Conservation (phyloP, 2,113 vertebrate species). For the Epinephelus lanceolatus region DNA sequence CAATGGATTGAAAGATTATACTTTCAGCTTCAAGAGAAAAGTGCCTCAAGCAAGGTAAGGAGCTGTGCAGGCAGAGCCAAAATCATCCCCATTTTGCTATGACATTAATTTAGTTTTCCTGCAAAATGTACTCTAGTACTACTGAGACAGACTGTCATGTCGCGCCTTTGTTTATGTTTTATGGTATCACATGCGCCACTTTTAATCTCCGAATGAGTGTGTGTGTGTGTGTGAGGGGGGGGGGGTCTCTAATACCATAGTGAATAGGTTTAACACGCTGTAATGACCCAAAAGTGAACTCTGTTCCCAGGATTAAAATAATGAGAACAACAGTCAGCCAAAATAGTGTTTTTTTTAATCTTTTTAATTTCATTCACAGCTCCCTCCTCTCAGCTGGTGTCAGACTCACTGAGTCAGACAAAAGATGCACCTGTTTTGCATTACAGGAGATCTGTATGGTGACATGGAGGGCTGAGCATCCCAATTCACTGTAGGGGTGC, state of each 20-base stretch:
- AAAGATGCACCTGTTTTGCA: constrained; percentile 77
- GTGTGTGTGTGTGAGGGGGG: too few relatives aligned
- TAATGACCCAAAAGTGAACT: constrained; percentile 13
- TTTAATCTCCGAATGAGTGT: constrained; percentile 11
- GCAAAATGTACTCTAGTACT: neutral
- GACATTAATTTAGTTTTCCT: neutral
- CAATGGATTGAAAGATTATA: constrained; percentile 77
- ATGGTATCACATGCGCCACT: constrained; percentile 34
- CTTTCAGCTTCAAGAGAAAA: constrained; percentile 66
- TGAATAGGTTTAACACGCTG: constrained; percentile 28
- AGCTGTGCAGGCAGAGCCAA: constrained; percentile 7
- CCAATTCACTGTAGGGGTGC: constrained; percentile 41
- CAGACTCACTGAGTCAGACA: constrained; percentile 59
- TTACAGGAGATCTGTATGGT: constrained; percentile 41
- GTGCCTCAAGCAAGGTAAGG: constrained; percentile 82
- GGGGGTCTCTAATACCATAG: neutral
- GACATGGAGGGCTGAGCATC: constrained; percentile 47
- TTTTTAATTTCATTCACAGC: constrained; percentile 8
- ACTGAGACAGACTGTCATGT: neutral
- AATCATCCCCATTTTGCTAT: constrained; percentile 18
- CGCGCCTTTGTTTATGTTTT: constrained; percentile 58
- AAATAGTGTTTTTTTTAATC: neutral
- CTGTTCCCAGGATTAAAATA: constrained; percentile 15
- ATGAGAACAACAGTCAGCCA: constrained; percentile 25
- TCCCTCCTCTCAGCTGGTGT: constrained; percentile 26